A percentile compares a stretch with the other conserved stretches of the same genome.
These are phyloP conservation scores for Strigamia crassipes DNA, from an alignment of 2,888 invertebrate species.

Conservation along the genomic window DNA sequence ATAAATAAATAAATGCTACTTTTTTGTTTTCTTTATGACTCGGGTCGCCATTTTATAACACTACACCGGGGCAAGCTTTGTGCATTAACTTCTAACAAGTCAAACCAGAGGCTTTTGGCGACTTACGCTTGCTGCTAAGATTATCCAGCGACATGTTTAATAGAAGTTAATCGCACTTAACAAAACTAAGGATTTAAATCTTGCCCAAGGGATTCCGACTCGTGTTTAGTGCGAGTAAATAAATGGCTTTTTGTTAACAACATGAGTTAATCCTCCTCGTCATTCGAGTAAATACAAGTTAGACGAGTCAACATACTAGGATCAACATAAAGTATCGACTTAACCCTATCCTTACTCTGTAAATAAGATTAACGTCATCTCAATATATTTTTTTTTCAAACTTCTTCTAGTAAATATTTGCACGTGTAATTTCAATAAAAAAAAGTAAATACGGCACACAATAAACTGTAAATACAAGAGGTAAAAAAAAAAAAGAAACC, in stretches of 20 bases:
- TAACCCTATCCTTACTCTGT: constrained; percentile 32
- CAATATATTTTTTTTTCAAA: neutral
- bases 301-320: constrained; percentile 29
- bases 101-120: constrained; percentile 27
- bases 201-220: constrained; percentile 27
- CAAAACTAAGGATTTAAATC: constrained; percentile 36
- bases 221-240: constrained; percentile 31
- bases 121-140: constrained; percentile 33
- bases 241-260: constrained; percentile 42
- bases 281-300: constrained; percentile 38
- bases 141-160: constrained; percentile 25
- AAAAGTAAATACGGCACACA: neutral
- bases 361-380: constrained; percentile 27
- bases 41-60: neutral
- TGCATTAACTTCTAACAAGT: constrained; percentile 15
- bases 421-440: neutral
- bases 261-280: constrained; percentile 25
- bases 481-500: neutral
- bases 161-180: constrained; percentile 33
- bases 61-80: neutral
- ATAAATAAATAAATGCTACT: neutral
- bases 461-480: neutral
- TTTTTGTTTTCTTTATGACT: neutral
- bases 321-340: constrained; percentile 42
- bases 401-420: neutral